A percentile compares a stretch with the other conserved stretches of the same genome.
Conservation (phyloP, 1,140 invertebrate species). For the Drosophila truncata region DNA sequence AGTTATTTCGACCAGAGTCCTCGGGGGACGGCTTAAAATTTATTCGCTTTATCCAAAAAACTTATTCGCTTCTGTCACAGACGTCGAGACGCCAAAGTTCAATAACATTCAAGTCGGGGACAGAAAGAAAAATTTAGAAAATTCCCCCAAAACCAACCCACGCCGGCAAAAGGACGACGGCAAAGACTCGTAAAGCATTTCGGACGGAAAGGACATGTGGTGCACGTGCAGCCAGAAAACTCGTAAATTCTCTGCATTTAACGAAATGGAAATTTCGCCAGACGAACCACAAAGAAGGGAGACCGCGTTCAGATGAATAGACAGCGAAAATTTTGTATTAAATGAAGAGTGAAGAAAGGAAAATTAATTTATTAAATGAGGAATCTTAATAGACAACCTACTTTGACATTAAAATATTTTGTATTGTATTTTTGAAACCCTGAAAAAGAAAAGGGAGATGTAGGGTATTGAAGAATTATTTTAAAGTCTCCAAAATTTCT, state of each 20-base stretch:
- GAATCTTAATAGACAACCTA: too few relatives aligned
- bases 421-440: too few relatives aligned
- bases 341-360: not conserved
- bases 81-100: constrained; percentile 66
- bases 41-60: constrained; percentile 36
- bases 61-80: constrained; percentile 57
- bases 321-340: not conserved
- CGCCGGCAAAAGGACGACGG: constrained; percentile 25
- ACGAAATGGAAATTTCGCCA: constrained; percentile 71
- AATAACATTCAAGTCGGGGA: constrained; percentile 60
- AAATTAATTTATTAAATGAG: not conserved
- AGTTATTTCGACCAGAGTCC: constrained; percentile 12
- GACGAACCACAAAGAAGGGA: constrained; percentile 39
- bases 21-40: constrained; percentile 28
- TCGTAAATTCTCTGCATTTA: constrained; percentile 76
- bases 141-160: constrained; percentile 7
- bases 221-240: constrained; percentile 66
- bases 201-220: constrained; percentile 61
- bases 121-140: constrained; percentile 47
- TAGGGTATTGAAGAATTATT: not conserved
- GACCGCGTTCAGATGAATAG: constrained; percentile 6
- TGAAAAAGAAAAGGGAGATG: not conserved
- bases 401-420: not conserved
- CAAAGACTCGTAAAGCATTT: constrained; percentile 66
- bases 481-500: too few relatives aligned